Evolutionary conservation across 37 sponge, comb jelly and placozoan genomes (phyloP).

Genomic region (Beroe ovata): DNA sequence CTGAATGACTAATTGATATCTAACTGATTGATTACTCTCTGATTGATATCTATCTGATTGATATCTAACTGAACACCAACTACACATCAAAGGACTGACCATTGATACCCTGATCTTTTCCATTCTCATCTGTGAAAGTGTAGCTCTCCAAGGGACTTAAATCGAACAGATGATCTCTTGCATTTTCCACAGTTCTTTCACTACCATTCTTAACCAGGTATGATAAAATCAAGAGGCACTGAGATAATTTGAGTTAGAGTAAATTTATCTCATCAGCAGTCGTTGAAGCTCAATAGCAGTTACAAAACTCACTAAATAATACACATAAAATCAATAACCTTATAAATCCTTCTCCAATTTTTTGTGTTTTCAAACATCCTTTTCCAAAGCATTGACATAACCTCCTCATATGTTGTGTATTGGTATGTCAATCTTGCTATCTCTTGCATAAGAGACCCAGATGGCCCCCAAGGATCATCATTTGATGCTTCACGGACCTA

Average conservation of each 20-base stretch:
- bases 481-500: conserved; percentile 93
- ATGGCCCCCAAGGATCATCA: conserved; percentile 98
- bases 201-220: conserved; percentile 93
- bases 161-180: conserved; percentile 95
- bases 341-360: conserved; percentile 97
- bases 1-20: no score
- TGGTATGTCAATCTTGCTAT: conserved; percentile 94
- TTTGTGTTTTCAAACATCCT: conserved; percentile 94
- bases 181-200: conserved; percentile 94
- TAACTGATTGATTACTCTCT: no score
- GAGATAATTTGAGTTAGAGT: no score
- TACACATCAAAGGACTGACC: no score
- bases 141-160: conserved; percentile 91
- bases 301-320: not conserved
- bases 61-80: no score
- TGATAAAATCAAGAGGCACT: conserved; percentile 79
- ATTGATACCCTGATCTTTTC: conserved; percentile 98
- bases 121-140: conserved; percentile 82
- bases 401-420: conserved; percentile 94
- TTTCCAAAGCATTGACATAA: conserved; percentile 99
- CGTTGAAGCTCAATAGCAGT: not conserved
- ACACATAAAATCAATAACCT: conserved; percentile 70
- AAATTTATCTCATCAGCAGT: no score
- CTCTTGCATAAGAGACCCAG: conserved; percentile 87
- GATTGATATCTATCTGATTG: no score